Base-by-base conservation (phyloP, 2,888 invertebrate species). In the Lissonota sp. region DNA sequence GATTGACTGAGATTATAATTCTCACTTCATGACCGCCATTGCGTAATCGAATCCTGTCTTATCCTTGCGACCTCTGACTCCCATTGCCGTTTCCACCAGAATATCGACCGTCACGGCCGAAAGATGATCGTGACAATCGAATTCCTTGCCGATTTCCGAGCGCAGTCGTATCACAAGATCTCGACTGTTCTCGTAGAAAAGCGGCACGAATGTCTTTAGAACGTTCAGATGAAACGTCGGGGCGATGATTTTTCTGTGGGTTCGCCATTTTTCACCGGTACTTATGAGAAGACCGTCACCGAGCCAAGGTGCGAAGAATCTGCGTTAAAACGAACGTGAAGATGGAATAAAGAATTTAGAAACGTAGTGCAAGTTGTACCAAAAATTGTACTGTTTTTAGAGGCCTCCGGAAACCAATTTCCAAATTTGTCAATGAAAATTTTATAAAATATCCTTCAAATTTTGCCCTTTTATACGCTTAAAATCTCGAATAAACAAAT, bases 1-100 rank as follows among this genome's bases (percentile, higher is more conserved):
- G 6, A 46, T 46, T 51, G 58, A 62, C 2, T 55, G 51, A 42
- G 12, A 10, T 63, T 26, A 3, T 46, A 6, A 51, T 71, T 62
- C 92, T 92, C 88, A 94, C 94, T 94, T 93, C 94, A 94, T 94
- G 0, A 94, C 94, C 57, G 94, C 94, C 88, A 93, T 91, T 0
- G 94, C 94, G 81, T 94, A 94, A 62, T 94, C 93, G 75, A 92
- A 93, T 72, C 94, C 94, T 79, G 92, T 93, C 70, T 93, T 93
- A 71, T 93, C 92, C 76, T 93, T 93, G 1, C 92, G 90, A 10
- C 90, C 91, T 66, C 91, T 93, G 5, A 94, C 92, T 8, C 94
- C 94, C 94, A 94, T 94, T 0, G 94, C 94, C 42, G 94, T 94
- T 90, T 94, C 94, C 69, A 93, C 82, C n/a, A 94, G 87, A 81